A percentile compares a stretch with the other conserved stretches of the same genome.
These are phyloP conservation scores for Orestias chungarensis DNA, from an alignment of 2,797 vertebrate species.

Conservation along the genomic window DNA sequence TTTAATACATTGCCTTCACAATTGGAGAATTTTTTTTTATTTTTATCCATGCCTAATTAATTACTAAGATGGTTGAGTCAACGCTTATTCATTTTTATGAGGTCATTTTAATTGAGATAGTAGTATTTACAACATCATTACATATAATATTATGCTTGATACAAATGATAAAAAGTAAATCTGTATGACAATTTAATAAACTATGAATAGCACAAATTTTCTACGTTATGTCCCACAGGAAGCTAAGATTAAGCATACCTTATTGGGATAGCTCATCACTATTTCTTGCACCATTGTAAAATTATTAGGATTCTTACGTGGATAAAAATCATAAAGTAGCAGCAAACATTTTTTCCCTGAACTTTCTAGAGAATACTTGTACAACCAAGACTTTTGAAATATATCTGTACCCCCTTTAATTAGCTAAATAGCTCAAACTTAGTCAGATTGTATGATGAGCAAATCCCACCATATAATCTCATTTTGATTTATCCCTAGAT, in stretches of 20 bases:
- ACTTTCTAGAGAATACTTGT: neutral
- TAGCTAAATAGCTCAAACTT: neutral
- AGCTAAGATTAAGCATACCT: neutral
- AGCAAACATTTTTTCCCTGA: neutral
- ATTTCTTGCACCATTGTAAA: neutral
- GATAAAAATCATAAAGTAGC: neutral
- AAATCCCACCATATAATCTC: neutral
- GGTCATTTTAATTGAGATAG: conserved; percentile 36
- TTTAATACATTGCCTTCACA: conserved; percentile 62
- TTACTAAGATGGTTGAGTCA: conserved; percentile 54
- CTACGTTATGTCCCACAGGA: neutral
- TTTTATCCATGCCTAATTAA: conserved; percentile 58
- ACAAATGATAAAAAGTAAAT: conserved; percentile 18
- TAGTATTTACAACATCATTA: conserved; percentile 50
- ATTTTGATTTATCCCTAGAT: neutral
- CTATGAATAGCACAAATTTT: neutral
- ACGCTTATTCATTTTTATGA: conserved; percentile 49
- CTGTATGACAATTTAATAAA: neutral
- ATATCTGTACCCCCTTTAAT: neutral
- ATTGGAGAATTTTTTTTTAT: conserved; percentile 50
- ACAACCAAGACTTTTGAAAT: neutral
- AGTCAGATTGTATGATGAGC: neutral
- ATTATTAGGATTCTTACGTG: neutral
- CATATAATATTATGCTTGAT: conserved; percentile 37
- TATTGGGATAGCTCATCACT: neutral